Percentiles rank a stretch among this genome's conserved stretches.
Conservation (phyloP, 1,140 invertebrate genomes). For the Heliconius eleuchia region DNA sequence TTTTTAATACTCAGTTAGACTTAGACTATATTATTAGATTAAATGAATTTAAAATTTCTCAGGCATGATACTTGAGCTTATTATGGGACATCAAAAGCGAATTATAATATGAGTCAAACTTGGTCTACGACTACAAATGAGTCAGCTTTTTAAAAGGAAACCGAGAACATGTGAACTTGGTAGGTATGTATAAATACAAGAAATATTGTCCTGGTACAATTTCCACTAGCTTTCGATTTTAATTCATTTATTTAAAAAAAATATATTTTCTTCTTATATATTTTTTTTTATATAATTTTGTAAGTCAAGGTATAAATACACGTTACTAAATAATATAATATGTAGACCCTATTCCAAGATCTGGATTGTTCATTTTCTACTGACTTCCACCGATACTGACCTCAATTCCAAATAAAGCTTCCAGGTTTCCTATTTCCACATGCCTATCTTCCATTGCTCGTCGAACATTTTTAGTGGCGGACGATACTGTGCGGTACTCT, state of each 20-base stretch:
- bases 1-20: too few relatives aligned
- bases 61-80: neutral
- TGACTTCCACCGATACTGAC: constrained; percentile 52
- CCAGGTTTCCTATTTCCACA: constrained; percentile 87
- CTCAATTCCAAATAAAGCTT: constrained; percentile 86
- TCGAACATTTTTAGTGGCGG: constrained; percentile 90
- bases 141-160: neutral
- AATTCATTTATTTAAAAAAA: neutral
- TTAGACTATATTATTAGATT: neutral
- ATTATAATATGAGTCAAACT: constrained; percentile 12
- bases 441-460: constrained; percentile 94
- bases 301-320: too few relatives aligned
- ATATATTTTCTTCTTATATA: too few relatives aligned
- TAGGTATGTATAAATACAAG: neutral
- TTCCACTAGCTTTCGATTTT: neutral
- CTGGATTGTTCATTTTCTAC: too few relatives aligned
- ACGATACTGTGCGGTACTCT: constrained; percentile 80
- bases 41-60: neutral
- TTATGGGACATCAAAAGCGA: neutral
- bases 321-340: too few relatives aligned
- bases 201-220: neutral
- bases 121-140: constrained; percentile 7
- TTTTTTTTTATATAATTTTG: too few relatives aligned
- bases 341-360: too few relatives aligned
- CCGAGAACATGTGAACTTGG: neutral